Percentiles rank a stretch among this genome's conserved stretches.
Conservation (phyloP, 2,113 vertebrate genomes). For the Oryctolagus cuniculus region mOryCun1.1 NC_091442.1:3852501-3853000, state of each 20-base stretch:
- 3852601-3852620: not conserved
- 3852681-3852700: not conserved
- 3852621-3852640: not conserved
- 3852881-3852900: too few species aligned
- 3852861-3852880: too few species aligned
- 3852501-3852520: not conserved
- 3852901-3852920: too few species aligned
- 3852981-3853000: too few species aligned
- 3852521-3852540: not conserved
- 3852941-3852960: too few species aligned
- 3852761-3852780: not conserved
- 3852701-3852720: not conserved
- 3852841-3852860: too few species aligned
- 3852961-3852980: too few species aligned
- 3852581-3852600: rapidly evolving
- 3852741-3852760: too few species aligned
- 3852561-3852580: not conserved
- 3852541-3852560: not conserved
- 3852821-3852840: too few species aligned
- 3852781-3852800: too few species aligned
- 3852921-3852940: too few species aligned
- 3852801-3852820: too few species aligned
- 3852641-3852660: not conserved
- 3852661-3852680: not conserved
- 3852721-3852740: not conserved